A percentile compares a stretch with the other conserved stretches of the same genome.
These are phyloP conservation scores for Neopelma chrysocephalum DNA, from an alignment of 2,797 vertebrate genomes.

Conservation along the genomic window DNA sequence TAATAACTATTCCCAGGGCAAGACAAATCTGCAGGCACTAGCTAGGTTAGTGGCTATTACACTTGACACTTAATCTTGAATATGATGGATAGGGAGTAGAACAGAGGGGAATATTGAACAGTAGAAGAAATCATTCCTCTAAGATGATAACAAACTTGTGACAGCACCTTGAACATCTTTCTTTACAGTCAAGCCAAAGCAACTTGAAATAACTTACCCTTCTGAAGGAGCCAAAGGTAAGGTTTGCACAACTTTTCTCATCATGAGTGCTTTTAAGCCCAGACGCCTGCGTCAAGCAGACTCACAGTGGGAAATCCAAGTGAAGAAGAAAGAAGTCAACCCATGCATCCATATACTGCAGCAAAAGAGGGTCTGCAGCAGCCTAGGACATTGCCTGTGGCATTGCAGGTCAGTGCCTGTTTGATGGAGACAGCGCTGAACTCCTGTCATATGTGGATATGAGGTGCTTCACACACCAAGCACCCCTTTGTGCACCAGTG, in stretches of 20 bases:
- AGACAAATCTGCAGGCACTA: conserved; percentile 21
- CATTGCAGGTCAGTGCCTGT: neutral
- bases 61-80: conserved; percentile 3
- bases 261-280: neutral
- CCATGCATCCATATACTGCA: neutral
- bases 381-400: neutral
- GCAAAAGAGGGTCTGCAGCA: fast-evolving
- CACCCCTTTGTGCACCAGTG: neutral
- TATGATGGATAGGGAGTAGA: neutral
- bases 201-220: neutral
- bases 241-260: neutral
- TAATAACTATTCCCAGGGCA: conserved; percentile 24
- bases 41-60: conserved; percentile 30
- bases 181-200: neutral
- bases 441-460: neutral
- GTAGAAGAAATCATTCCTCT: neutral
- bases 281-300: neutral
- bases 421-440: neutral
- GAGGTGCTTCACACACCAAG: neutral
- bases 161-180: neutral
- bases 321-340: neutral
- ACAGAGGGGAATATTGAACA: neutral
- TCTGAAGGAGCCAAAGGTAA: neutral
- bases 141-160: neutral
- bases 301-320: neutral